Evolutionary conservation across 2,797 vertebrate species (phyloP).

Genomic region (Hozukius guyotensis): DNA sequence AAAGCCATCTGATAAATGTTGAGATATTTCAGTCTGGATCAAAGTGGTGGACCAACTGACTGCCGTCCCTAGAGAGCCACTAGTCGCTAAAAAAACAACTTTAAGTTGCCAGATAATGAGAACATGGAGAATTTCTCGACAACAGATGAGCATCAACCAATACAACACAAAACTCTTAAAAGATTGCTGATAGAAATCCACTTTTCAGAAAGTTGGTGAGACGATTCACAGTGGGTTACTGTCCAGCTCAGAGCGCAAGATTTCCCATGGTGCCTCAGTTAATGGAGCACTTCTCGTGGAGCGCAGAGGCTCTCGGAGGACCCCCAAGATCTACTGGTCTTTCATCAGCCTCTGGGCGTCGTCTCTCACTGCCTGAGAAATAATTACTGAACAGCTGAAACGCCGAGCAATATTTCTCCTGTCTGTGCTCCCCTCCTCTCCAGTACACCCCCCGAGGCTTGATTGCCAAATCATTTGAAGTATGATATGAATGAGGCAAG

Average conservation of each 20-base stretch:
- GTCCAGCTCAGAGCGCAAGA: conserved; percentile 36
- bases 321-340: conserved; percentile 64
- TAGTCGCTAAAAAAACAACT: not conserved
- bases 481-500: conserved; percentile 75
- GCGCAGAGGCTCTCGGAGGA: conserved; percentile 50
- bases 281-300: conserved; percentile 61
- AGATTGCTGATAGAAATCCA: not conserved
- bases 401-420: conserved; percentile 62
- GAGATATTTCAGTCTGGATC: too few species aligned
- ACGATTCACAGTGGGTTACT: conserved; percentile 9
- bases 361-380: conserved; percentile 60
- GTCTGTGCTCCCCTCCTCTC: conserved; percentile 31
- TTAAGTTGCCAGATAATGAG: not conserved
- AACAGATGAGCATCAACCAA: not conserved
- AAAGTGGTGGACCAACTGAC: too few species aligned
- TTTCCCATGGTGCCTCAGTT: conserved; percentile 62
- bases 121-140: too few species aligned
- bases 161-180: not conserved
- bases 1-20: not conserved
- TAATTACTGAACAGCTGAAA: conserved; percentile 77
- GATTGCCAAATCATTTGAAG: conserved; percentile 80
- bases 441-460: conserved; percentile 60
- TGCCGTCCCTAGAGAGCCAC: not conserved
- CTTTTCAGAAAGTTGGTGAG: not conserved
- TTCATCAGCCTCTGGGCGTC: conserved; percentile 72